Conservation (phyloP, 2,888 invertebrate genomes). For the Adineta ricciae region DNA sequence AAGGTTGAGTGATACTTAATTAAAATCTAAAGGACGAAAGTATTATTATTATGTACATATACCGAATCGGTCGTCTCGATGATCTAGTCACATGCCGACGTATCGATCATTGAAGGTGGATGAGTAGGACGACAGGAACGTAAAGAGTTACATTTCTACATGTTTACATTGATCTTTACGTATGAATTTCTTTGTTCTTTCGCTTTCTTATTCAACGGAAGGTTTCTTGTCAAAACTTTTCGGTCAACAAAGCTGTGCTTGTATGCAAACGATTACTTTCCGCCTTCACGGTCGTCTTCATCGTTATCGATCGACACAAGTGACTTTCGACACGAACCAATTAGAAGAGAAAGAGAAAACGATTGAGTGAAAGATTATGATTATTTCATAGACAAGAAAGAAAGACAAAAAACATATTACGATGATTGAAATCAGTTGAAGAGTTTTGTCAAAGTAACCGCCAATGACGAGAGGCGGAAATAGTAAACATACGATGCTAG, state of each 20-base stretch:
- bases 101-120: not conserved
- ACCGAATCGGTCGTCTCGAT: not conserved
- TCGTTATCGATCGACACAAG: not conserved
- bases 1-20: no score
- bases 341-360: not conserved
- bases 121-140: not conserved
- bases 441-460: not conserved
- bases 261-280: slow-evolving; percentile 17
- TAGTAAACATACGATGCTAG: not conserved
- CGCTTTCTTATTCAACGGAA: not conserved
- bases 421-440: not conserved
- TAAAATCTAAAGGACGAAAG: not conserved
- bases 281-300: not conserved
- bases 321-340: slow-evolving; percentile 10
- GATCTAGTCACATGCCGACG: not conserved
- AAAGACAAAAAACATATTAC: not conserved
- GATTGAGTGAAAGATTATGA: not conserved
- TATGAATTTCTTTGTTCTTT: not conserved
- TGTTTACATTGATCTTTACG: not conserved
- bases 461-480: not conserved
- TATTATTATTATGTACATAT: not conserved
- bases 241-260: not conserved
- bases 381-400: not conserved
- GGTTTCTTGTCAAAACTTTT: not conserved
- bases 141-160: not conserved